Percentiles rank a stretch among this genome's conserved stretches.
phyloP scores from a whole-genome alignment of 2,113 vertebrate genomes.

The Reinhardtius hippoglossoides region DNA sequence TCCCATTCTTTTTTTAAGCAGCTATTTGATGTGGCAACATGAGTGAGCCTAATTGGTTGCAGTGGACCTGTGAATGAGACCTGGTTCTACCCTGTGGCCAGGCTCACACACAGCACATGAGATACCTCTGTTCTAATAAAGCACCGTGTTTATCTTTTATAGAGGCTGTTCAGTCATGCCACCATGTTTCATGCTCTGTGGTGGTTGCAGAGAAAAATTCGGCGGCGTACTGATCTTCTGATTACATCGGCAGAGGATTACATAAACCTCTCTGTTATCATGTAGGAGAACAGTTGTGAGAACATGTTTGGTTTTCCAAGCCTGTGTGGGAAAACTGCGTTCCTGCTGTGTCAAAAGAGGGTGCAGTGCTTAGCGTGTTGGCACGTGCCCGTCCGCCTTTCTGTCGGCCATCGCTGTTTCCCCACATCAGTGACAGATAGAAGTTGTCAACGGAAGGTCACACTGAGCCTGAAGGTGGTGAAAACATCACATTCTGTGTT shows the following conservation, averaged over 20 bases:
- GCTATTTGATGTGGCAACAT: constrained; percentile 59
- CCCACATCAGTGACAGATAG: constrained; percentile 39
- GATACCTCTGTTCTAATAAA: constrained; percentile 49
- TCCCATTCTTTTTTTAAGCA: constrained; percentile 38
- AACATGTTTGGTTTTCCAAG: constrained; percentile 57
- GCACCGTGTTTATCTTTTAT: constrained; percentile 62
- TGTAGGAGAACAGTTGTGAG: constrained; percentile 58
- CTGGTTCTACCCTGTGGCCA: constrained; percentile 39
- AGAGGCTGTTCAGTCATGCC: constrained; percentile 63
- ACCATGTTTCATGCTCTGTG: constrained; percentile 62
- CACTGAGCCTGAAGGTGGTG: constrained; percentile 37
- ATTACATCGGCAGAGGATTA: constrained; percentile 48
- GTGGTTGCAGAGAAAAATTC: constrained; percentile 27
- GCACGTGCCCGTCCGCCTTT: constrained; percentile 65
- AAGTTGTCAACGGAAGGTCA: constrained; percentile 43
- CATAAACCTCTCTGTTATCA: constrained; percentile 59
- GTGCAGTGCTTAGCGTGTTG: constrained; percentile 73
- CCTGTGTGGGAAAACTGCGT: constrained; percentile 71
- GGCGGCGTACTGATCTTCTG: constrained; percentile 51
- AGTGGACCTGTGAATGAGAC: constrained; percentile 56
- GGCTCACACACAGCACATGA: constrained; percentile 34
- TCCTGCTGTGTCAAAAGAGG: constrained; percentile 58
- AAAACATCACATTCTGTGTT: constrained; percentile 54
- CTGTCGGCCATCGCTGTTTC: constrained; percentile 54
- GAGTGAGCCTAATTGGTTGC: constrained; percentile 54